Evolutionary conservation across 2,797 vertebrate genomes (phyloP).

Genomic region (Lepilemur ruficaudatus): DNA sequence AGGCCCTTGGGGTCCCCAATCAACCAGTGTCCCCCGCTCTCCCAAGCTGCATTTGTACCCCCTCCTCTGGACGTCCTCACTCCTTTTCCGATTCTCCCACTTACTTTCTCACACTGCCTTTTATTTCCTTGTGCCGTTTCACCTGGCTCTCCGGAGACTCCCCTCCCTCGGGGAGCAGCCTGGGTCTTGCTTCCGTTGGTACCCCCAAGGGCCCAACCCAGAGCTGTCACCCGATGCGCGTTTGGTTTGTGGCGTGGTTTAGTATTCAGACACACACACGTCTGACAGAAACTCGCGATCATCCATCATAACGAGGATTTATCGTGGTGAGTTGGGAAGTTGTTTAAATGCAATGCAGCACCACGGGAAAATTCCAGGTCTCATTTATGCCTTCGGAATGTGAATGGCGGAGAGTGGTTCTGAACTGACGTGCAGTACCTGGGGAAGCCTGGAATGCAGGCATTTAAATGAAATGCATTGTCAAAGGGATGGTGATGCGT

Average conservation of each 20-base stretch:
- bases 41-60: not conserved
- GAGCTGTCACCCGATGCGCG: rapidly evolving
- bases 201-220: not conserved
- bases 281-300: not conserved
- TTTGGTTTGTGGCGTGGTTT: not conserved
- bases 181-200: not conserved
- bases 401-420: not conserved
- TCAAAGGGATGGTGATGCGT: not conserved
- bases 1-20: not conserved
- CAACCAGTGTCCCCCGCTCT: not conserved
- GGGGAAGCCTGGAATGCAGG: not conserved
- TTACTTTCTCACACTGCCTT: not conserved
- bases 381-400: not conserved
- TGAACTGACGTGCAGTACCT: rapidly evolving
- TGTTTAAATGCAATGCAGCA: not conserved
- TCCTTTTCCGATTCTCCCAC: not conserved
- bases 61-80: not conserved
- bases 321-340: not conserved
- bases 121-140: not conserved
- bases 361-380: not conserved
- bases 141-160: not conserved
- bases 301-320: not conserved
- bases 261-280: not conserved
- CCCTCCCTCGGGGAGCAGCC: not conserved
- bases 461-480: not conserved